These are phyloP conservation scores for Polyommatus iphigenia DNA, from an alignment of 2,888 invertebrate species.

Conservation along the genomic window DNA sequence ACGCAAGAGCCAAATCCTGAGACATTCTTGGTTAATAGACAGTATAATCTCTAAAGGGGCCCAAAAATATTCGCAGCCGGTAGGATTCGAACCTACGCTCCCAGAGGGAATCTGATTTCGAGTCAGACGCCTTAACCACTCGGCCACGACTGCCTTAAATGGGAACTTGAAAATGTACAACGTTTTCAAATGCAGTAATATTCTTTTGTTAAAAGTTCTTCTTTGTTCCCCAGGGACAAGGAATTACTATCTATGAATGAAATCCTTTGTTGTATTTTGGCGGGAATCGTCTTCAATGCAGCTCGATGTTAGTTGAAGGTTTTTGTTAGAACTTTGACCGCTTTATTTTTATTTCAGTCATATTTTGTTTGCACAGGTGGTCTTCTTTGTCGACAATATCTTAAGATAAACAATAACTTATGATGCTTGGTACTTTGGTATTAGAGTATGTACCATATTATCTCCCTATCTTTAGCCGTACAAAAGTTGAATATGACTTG, in stretches of 20 bases:
- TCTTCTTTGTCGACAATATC: neutral
- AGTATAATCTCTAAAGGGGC: neutral
- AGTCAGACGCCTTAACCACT: constrained; percentile 94
- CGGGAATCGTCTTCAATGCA: neutral
- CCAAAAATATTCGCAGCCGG: constrained; percentile 82
- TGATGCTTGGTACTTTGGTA: too few relatives aligned
- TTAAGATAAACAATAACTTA: too few relatives aligned
- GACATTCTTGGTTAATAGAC: too few relatives aligned
- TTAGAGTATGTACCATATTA: too few relatives aligned
- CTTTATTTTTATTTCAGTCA: neutral
- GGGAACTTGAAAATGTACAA: neutral
- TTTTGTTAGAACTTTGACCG: neutral
- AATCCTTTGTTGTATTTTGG: neutral
- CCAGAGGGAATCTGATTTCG: constrained; percentile 94
- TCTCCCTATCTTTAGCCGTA: too few relatives aligned
- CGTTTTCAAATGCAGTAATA: neutral
- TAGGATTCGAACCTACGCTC: constrained; percentile 95
- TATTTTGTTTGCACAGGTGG: neutral
- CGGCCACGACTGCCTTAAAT: constrained; percentile 87
- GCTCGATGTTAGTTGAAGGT: neutral
- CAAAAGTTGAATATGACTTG: too few relatives aligned
- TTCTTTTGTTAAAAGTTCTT: neutral
- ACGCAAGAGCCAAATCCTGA: too few relatives aligned
- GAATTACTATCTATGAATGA: too few relatives aligned
- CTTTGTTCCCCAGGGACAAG: neutral